Base-by-base conservation (phyloP, 2,797 vertebrate genomes). In the Eidolon dupreanum region DNA sequence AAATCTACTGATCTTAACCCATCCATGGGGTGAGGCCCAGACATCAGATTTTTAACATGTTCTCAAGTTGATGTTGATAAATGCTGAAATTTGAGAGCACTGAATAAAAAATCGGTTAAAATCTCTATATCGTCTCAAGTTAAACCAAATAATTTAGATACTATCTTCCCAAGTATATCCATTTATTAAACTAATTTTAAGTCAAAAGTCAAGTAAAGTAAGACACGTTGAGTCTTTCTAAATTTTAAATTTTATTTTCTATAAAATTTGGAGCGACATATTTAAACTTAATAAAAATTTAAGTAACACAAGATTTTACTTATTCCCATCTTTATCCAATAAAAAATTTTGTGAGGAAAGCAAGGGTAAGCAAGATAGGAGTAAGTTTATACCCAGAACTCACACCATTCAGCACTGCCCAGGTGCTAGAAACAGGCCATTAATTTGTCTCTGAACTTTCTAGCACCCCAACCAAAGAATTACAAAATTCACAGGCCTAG, bases 101-200 rank as follows among this genome's bases (percentile, higher is more conserved):
- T 77, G 38, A 57, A 13, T 84, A 57, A 92, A 55, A 88, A 71
- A 77, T 53, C 26, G 92, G 36, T 33, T 49, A 63, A 31, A 53
- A 59, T 71, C 43, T 74, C 65, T 59, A 36, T 10, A n/a, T 38
- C n/a, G 41, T 75, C 31, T 9, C 49, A 57, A 51, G 22, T 75
- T 65, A 92, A 51, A 82, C 28, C 43, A 68, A 78, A 53, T 71
- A 70, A 68, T 7, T 36, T 59, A 71, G 22, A 85, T 73, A 36
- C 19, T 83, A 82, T 71, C 19, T 79, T 41, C 15, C n/a, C 59
- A 75, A 79, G 8, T 33, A 70, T 26, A 82, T 65, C 11, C 38
- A 65, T 94, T 71, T 46, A 33, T 83, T 65, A 51, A 82, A 71
- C 31, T 43, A 71, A 92, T 92, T 77, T 96, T 66, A 92, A 90